Evolutionary conservation across 2,113 vertebrate genomes (phyloP), one percentile per base, ranked within the genome.

Genomic region (Xenopus tropicalis): DNA sequence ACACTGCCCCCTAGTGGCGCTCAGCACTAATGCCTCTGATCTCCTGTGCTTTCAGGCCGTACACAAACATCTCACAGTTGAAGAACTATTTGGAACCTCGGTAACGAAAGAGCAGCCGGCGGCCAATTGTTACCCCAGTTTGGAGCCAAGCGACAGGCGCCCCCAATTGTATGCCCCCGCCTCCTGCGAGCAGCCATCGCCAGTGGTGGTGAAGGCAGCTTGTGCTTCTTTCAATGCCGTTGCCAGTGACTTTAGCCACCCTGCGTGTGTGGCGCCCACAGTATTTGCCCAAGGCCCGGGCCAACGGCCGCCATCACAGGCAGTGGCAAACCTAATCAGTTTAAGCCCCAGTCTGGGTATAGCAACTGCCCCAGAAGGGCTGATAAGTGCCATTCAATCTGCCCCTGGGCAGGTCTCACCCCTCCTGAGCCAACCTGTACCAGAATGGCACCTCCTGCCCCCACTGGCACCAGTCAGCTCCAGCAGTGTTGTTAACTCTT

Each of bases 1-100:
- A 21, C 37, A 44, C 62, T 65, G 62, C 29, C 62, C 37, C n/a
- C 62, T 65, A 44, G 62, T 65, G 62, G 23, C 4, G 24, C 29
- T 37, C 29, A 37, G 6, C 29, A 37, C 29, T 8, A 37, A 43
- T n/a, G 8, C 0, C 10, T 54, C 16, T 54, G 10, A 29, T 43
- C 14, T 1, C 24, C 44, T 65, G 64, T 82, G 51, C 46, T 83
- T 90, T 79, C 90, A 88, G 19, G 84, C 91, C n/a, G 87, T 91
- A 25, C 93, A 94, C 77, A 98, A 96, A 82, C 97, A 99, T 85
- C 94, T 99, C 83, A 99, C 96, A 2, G 94, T 99, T n/a, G 97
- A 99, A 86, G 97, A 99, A 71, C 88, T 99, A 44, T 99, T 99
- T 80, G 95, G 96, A 80, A 95, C 94, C 0, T 93, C 94, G 70